Percentiles rank a stretch among this genome's conserved stretches.
Evolutionary conservation across 2,113 vertebrate species (phyloP).

Genomic region (Chionomys nivalis): DNA sequence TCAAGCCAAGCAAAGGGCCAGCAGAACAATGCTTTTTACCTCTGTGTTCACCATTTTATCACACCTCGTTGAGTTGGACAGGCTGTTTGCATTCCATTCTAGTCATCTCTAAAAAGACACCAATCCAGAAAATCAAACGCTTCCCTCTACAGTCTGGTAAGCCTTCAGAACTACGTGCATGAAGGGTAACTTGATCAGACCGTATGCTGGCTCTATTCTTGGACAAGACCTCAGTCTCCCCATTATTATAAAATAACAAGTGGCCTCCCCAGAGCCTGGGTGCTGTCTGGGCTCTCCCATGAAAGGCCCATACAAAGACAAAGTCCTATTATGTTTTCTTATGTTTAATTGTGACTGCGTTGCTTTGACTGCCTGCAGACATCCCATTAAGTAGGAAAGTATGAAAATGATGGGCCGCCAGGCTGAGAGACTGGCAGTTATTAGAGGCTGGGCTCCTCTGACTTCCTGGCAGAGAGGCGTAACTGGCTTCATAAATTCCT

Average conservation of each 20-base stretch:
- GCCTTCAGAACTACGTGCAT: not conserved
- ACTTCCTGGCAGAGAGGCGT: conserved; percentile 56
- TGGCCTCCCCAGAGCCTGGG: not conserved
- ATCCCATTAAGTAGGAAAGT: conserved; percentile 23
- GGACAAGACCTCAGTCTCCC: not conserved
- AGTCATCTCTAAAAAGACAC: not conserved
- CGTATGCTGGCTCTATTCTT: not conserved
- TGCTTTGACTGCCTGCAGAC: conserved; percentile 35
- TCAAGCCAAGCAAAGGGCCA: not conserved
- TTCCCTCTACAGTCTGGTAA: not conserved
- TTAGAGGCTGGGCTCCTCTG: conserved; percentile 19
- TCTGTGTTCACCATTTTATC: fast-evolving
- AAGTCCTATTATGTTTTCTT: conserved; percentile 36
- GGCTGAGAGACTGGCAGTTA: conserved; percentile 26
- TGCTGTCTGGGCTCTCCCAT: not conserved
- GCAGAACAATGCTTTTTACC: not conserved
- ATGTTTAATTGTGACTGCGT: not conserved
- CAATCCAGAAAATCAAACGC: not conserved
- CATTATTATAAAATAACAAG: not conserved
- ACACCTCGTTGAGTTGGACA: too few relatives aligned
- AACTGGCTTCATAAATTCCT: conserved; percentile 59
- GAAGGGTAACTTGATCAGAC: not conserved
- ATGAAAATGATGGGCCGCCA: conserved; percentile 51
- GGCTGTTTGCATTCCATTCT: not conserved
- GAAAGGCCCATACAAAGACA: conserved; percentile 51